phyloP scores from a whole-genome alignment of 30 jellyfish, hydroid and myxozoan genomes.

The Chrysaora quinquecirrha region DNA sequence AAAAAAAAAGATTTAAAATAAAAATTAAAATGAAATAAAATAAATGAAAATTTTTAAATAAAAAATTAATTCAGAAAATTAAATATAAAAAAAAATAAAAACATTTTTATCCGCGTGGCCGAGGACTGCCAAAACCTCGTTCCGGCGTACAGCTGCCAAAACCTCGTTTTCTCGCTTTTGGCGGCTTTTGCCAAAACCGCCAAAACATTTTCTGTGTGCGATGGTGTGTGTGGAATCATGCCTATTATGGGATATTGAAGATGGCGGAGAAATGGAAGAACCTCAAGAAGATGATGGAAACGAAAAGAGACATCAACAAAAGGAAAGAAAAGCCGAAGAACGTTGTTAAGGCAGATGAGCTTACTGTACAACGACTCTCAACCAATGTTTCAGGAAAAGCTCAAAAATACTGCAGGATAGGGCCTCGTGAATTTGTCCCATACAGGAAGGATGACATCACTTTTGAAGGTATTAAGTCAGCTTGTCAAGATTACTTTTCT shows the following conservation, averaged over 20 bases:
- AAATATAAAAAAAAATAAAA: background rate
- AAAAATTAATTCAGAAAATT: background rate
- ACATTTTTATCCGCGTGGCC: background rate
- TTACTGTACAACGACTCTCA: slow-evolving; percentile 40
- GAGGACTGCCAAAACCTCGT: slow-evolving; percentile 10
- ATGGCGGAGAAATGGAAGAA: slow-evolving; percentile 7
- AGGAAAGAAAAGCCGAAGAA: slow-evolving; percentile 9
- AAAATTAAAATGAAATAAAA: background rate
- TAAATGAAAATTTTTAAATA: background rate
- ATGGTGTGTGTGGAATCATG: slow-evolving; percentile 3
- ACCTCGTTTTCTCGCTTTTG: background rate
- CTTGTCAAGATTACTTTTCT: slow-evolving; percentile 9
- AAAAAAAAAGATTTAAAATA: background rate
- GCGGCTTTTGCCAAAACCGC: background rate
- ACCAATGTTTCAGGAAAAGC: slow-evolving; percentile 33
- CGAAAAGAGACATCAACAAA: slow-evolving; percentile 11
- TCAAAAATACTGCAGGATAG: slow-evolving; percentile 13
- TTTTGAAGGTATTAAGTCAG: slow-evolving; percentile 9
- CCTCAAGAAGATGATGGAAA: slow-evolving; percentile 9
- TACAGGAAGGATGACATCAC: slow-evolving; percentile 7
- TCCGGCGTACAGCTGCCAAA: slow-evolving; percentile 6
- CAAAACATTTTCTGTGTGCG: background rate
- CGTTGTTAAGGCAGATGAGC: slow-evolving; percentile 10
- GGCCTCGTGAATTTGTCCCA: slow-evolving; percentile 45
- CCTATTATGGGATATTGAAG: background rate